Conservation (phyloP, 1,140 invertebrate genomes). For the Solenopsis fugax region DNA sequence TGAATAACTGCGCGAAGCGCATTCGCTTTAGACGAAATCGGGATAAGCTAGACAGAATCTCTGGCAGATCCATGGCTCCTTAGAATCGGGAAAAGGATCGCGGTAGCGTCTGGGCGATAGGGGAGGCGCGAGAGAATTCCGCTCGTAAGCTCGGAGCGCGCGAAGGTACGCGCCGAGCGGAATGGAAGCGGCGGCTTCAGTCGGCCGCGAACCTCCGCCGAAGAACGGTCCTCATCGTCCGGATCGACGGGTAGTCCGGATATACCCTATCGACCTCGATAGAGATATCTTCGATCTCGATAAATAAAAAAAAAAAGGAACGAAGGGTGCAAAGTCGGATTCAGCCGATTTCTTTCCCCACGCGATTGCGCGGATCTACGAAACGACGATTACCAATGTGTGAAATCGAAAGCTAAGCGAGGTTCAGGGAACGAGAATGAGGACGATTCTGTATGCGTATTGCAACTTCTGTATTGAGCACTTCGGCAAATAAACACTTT, state of each 20-base stretch:
- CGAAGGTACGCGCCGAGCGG: slow-evolving; percentile 69
- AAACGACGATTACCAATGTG: slow-evolving; percentile 14
- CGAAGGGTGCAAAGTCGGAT: background rate
- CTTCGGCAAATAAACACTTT: slow-evolving; percentile 63
- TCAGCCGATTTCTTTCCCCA: background rate
- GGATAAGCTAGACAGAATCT: background rate
- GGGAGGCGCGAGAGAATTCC: slow-evolving; percentile 67
- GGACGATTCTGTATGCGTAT: slow-evolving; percentile 60
- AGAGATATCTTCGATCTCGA: background rate
- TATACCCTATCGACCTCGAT: slow-evolving; percentile 12
- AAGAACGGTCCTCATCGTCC: slow-evolving; percentile 71
- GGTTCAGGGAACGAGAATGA: slow-evolving; percentile 68
- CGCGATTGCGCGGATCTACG: background rate
- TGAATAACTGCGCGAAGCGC: background rate
- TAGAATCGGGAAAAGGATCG: slow-evolving; percentile 58
- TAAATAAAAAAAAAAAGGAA: background rate
- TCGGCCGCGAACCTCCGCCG: slow-evolving; percentile 80
- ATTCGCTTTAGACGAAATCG: background rate
- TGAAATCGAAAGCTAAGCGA: slow-evolving; percentile 13
- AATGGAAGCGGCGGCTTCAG: slow-evolving; percentile 80
- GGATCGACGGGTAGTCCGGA: background rate
- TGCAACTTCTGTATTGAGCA: slow-evolving; percentile 39
- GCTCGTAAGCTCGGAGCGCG: slow-evolving; percentile 74
- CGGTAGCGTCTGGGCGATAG: slow-evolving; percentile 67
- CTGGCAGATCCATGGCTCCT: background rate